phyloP scores from a whole-genome alignment of 1,140 invertebrate genomes.

The Sipha flava region DNA sequence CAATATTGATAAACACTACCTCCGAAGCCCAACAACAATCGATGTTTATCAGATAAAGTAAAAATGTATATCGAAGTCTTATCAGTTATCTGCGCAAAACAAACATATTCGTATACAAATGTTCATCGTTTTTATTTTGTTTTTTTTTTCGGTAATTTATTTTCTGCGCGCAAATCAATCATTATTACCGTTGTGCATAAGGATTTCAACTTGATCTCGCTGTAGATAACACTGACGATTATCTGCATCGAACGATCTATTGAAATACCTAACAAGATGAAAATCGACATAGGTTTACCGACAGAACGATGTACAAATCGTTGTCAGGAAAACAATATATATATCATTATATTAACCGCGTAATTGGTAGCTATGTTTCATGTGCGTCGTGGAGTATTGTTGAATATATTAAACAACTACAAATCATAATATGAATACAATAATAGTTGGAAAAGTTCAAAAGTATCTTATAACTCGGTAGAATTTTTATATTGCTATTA shows the following conservation, averaged over 20 bases:
- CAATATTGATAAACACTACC: not conserved
- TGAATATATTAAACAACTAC: not conserved
- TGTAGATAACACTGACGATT: not conserved
- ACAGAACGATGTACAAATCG: not conserved
- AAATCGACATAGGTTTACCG: not conserved
- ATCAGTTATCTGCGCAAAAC: not conserved
- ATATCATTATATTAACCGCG: not conserved
- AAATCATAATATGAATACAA: not conserved
- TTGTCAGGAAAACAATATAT: not conserved
- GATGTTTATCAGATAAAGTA: not conserved
- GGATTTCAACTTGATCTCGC: not conserved
- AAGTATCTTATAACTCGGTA: too few relatives aligned
- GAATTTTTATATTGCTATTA: too few relatives aligned
- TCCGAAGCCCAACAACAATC: not conserved
- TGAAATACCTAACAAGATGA: slow-evolving; percentile 1
- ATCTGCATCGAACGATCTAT: slow-evolving; percentile 1
- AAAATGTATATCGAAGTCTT: not conserved
- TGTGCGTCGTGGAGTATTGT: not conserved
- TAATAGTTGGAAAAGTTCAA: not conserved
- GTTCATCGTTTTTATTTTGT: not conserved
- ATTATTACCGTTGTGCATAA: not conserved
- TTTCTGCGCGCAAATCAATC: not conserved
- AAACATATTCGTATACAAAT: not conserved
- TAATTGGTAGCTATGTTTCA: not conserved
- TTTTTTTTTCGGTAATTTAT: not conserved